Base-by-base conservation (phyloP, 2,113 vertebrate species). In the Hucho hucho region DNA sequence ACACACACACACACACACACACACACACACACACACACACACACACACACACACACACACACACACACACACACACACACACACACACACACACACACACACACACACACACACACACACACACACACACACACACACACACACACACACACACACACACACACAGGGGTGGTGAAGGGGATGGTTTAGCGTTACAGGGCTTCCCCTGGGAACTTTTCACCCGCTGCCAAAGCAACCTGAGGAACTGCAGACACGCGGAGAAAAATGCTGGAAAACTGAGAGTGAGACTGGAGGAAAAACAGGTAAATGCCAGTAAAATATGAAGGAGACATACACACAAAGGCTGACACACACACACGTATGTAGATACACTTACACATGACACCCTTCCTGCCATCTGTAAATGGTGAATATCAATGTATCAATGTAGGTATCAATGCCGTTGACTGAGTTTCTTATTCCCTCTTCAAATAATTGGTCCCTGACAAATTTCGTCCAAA, bases 201-300 rank as follows among this genome's bases (percentile, higher is more conserved):
- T 82, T 89, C 90, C 89, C 89, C 79, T 79, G 11, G 85, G 90
- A 78, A 82, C 87, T 85, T 80, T 86, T 86, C 79, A 75, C 82
- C 82, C 78, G 9, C 76, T 80, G 75, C 53, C 76, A 81, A 80
- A 86, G 88, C 84, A 87, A 84, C 81, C 85, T 90, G 90, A 91
- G 88, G 70, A 89, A 88, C 80, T 83, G 87, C 90, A 92, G 90
- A 85, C 87, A 47, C 84, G 80, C 49, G 0, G 76, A 67, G 78
- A 88, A 81, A 53, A 87, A 68, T 70, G 73, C 73, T 86, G 83
- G 84, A 87, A 89, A 89, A 86, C 80, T 84, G 82, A 78, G 80
- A 88, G 88, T 84, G 88, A 87, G 87, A 90, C 61, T 29, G 84
- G 87, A 90, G 47, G 80, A 90, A 88, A 92, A 89, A 79, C 89